Evolutionary conservation across 1,140 invertebrate species (phyloP), one percentile per base, ranked within the genome.

Genomic region (Aphaenogaster rudis): DNA sequence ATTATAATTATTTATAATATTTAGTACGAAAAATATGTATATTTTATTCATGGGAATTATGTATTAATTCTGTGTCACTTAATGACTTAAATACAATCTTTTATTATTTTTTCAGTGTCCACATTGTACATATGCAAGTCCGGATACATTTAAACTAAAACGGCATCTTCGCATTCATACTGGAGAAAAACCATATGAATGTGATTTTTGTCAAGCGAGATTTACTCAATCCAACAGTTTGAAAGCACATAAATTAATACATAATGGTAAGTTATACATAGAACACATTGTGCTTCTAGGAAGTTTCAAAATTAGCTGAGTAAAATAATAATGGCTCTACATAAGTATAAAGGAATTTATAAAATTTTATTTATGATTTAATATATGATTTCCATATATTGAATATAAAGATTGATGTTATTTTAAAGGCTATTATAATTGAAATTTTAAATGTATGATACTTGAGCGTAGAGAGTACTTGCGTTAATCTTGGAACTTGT

Each of bases 141-240:
- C 99, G 6, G 99, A 99, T 95, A 99, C 99, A 15, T 99, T 99
- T 94, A 99, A 99, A 95, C 95, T 99, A 93, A 98, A 99, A 94
- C 97, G 99, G 48, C 99, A 99, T 94, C 96, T 99, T 89, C 97
- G 99, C 61, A 99, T 99, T 17, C 99, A 99, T 92, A 99, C 99
- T 0, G 99, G 99, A 1, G 98, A 99, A 92, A 97, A 98, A 88
- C 99, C 98, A 0, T 99, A 99, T 94, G 98, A 99, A 93, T 99
- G 99, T 95, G 98, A 98, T 88, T 97, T 98, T 88, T 99, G 99
- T 95, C 97, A 98, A 92, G 96, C 98, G 45, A 96, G 98, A 90
- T 99, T 99, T 95, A 99, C 99, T 0, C 99, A 99, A 94, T 99
- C 98, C 8, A 99, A 99, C 95, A 99, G 98, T 88, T 96, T 99